These are phyloP conservation scores for Mesorhabditis sp. DNA, from an alignment of 2,888 invertebrate genomes.

Conservation along the genomic window DNA sequence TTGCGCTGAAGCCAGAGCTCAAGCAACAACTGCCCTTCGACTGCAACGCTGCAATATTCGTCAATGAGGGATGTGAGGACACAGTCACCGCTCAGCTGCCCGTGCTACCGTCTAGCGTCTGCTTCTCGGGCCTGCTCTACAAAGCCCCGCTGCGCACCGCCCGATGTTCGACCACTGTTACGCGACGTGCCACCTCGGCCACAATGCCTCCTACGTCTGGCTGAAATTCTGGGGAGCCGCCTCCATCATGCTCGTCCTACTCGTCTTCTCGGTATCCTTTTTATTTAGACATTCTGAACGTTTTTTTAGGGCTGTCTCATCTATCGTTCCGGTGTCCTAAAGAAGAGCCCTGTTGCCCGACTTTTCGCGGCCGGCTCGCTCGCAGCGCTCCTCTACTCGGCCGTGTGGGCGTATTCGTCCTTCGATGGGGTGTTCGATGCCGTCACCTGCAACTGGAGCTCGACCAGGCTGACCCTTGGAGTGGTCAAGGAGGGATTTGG, in stretches of 20 bases:
- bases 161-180: background rate
- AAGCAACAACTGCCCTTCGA: background rate
- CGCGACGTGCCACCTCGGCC: background rate
- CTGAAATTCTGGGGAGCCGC: too few species aligned
- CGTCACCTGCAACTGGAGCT: background rate
- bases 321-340: background rate
- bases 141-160: background rate
- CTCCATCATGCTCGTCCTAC: background rate
- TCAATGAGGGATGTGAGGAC: too few species aligned
- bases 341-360: background rate
- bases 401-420: background rate
- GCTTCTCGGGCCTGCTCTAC: background rate
- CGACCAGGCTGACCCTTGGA: background rate
- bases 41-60: background rate
- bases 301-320: background rate
- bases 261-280: background rate
- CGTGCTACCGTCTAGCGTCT: background rate
- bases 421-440: background rate
- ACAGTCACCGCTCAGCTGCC: too few species aligned
- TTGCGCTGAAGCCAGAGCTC: background rate
- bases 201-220: too few species aligned
- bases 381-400: background rate
- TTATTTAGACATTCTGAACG: background rate
- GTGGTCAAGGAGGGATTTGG: too few species aligned
- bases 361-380: background rate